A percentile compares a stretch with the other conserved stretches of the same genome.
phyloP scores from a whole-genome alignment of 2,888 invertebrate genomes.

The Orgyia antiqua region DNA sequence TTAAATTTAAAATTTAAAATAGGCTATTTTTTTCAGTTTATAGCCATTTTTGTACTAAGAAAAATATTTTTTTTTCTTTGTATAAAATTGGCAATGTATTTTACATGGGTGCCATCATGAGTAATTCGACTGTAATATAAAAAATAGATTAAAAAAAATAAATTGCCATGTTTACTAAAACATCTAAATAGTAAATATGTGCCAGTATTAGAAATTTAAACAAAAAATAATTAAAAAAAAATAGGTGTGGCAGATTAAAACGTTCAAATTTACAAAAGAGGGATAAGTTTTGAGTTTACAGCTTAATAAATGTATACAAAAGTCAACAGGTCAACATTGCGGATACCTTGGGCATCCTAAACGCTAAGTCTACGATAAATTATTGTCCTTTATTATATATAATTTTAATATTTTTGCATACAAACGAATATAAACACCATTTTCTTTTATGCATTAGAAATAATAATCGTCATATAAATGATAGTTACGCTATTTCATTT shows the following conservation, averaged over 20 bases:
- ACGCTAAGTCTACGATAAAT: conserved; percentile 69
- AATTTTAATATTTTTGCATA: conserved; percentile 72
- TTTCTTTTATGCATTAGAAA: conserved; percentile 55
- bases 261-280: conserved; percentile 47
- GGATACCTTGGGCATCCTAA: conserved; percentile 73
- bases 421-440: conserved; percentile 63
- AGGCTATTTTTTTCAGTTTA: conserved; percentile 23
- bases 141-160: conserved; percentile 8
- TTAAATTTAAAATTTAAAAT: not conserved
- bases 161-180: conserved; percentile 16
- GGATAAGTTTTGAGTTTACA: conserved; percentile 75
- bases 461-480: conserved; percentile 43
- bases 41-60: not conserved
- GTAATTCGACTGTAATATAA: conserved; percentile 24
- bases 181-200: conserved; percentile 23
- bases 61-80: conserved; percentile 2
- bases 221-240: conserved; percentile 11
- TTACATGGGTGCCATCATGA: conserved; percentile 36
- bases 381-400: conserved; percentile 62
- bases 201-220: conserved; percentile 23
- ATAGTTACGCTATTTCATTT: conserved; percentile 52
- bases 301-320: conserved; percentile 50
- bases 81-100: conserved; percentile 20
- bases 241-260: conserved; percentile 48
- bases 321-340: conserved; percentile 69